Evolutionary conservation across 2,797 vertebrate genomes (phyloP), one percentile per base, ranked within the genome.

Genomic region (Urophycis tenuis): DNA sequence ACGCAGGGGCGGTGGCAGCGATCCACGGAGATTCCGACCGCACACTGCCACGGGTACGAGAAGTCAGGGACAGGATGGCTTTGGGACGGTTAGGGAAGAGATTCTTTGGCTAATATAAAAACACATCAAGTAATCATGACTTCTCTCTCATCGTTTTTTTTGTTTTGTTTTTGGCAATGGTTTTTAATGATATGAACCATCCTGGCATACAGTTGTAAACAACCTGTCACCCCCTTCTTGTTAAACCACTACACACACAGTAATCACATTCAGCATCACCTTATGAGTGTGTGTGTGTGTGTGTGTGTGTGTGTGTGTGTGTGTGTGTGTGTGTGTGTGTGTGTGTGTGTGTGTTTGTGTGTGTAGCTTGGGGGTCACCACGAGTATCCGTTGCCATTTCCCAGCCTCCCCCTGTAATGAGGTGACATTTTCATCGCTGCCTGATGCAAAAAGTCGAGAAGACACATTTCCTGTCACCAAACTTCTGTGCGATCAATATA

Each of bases 341-440:
- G 8, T 3, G 64, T 70, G 67, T 71, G 74, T 78, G 29, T 74
- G 41, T 77, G 53, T 35, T 30, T 69, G 78, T 72, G 5, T 73
- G 5, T 75, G 53, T 49, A 9, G 49, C 0, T 3, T 60, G 3
- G 2, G 10, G 22, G n/a, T 22, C 34, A 35, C 34, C 34, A 4
- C n/a, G 5, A n/a, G 64, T 3, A 0, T 69, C n/a, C 22, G 34
- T 14, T 53, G 45, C 35, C 5, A n/a, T 74, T 69, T 79, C 67
- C 22, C 67, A 22, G 60, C 19, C n/a, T 29, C n/a, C 67, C 67
- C 30, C n/a, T 70, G 41, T 49, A 36, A 74, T 74, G 29, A 49
- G 39, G 45, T 53, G 45, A 53, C 45, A 49, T 74, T 49, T 74
- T 8, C 34, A 35, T 8, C 34, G 34, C 34, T 8, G 8, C 8